These are phyloP conservation scores for Schlechtendalia chinensis DNA, from an alignment of 1,140 invertebrate species.

Conservation along the genomic window DNA sequence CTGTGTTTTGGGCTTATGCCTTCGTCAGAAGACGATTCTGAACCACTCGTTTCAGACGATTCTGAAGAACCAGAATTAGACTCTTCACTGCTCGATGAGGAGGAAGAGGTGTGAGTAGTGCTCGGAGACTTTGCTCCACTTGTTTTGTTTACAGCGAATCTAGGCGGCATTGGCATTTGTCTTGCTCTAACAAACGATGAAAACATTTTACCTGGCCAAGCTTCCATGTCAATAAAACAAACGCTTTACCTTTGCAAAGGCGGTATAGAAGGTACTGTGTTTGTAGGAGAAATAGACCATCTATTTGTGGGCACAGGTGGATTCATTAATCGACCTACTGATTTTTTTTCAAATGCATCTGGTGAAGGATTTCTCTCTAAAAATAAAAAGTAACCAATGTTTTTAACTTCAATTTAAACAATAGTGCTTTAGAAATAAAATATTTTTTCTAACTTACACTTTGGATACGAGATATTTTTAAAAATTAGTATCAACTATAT, in stretches of 20 bases:
- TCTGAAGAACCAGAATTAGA: constrained; percentile 39
- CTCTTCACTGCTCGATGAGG: constrained; percentile 34
- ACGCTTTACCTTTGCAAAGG: constrained; percentile 20
- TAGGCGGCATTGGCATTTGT: constrained; percentile 47
- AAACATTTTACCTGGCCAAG: no score
- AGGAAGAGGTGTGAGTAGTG: constrained; percentile 29
- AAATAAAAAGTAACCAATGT: background rate
- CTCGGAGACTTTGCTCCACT: constrained; percentile 21
- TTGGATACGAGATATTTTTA: no score
- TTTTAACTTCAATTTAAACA: no score
- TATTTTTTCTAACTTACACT: no score
- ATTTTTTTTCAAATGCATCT: constrained; percentile 41
- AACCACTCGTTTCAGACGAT: constrained; percentile 48
- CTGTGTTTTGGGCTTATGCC: constrained; percentile 30
- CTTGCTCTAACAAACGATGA: constrained; percentile 12
- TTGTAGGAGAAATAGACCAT: constrained; percentile 45
- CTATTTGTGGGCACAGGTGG: constrained; percentile 40
- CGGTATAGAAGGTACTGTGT: background rate
- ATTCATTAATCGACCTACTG: constrained; percentile 33
- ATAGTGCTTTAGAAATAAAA: no score
- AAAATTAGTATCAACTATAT: no score
- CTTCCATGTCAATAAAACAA: background rate
- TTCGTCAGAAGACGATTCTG: constrained; percentile 51
- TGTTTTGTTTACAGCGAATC: constrained; percentile 20
- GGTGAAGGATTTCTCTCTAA: constrained; percentile 44